phyloP scores from a whole-genome alignment of 2,888 invertebrate genomes.

The Leptura quadrifasciata region DNA sequence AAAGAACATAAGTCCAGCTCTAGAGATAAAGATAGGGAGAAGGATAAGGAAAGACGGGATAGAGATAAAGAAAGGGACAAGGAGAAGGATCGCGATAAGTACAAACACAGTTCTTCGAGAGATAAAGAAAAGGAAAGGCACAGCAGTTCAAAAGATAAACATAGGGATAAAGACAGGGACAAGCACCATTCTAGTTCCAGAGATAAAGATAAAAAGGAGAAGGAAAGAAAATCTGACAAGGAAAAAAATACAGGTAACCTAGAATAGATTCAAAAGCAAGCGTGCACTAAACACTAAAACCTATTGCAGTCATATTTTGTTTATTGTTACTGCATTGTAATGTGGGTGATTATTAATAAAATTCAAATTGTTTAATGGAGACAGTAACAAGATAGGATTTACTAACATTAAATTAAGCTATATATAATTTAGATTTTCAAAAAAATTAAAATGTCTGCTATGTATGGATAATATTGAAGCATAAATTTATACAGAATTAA shows the following conservation, averaged over 20 bases:
- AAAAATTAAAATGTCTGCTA: background rate
- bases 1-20: conserved; percentile 63
- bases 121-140: conserved; percentile 72
- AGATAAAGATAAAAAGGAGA: conserved; percentile 78
- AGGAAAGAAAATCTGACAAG: conserved; percentile 64
- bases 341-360: no score
- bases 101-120: conserved; percentile 67
- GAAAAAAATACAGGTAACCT: conserved; percentile 60
- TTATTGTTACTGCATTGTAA: no score
- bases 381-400: background rate
- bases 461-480: background rate
- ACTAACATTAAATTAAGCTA: background rate
- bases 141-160: conserved; percentile 72
- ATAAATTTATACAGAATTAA: background rate
- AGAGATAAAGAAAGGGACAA: conserved; percentile 73
- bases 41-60: conserved; percentile 64
- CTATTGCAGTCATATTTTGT: no score
- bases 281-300: no score
- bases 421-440: no score
- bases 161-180: conserved; percentile 64
- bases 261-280: no score
- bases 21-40: conserved; percentile 65
- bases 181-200: conserved; percentile 72
- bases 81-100: conserved; percentile 65
- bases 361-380: no score